Evolutionary conservation across 2,888 invertebrate species (phyloP), one percentile per base, ranked within the genome.

Genomic region (Trisateles emortualis): DNA sequence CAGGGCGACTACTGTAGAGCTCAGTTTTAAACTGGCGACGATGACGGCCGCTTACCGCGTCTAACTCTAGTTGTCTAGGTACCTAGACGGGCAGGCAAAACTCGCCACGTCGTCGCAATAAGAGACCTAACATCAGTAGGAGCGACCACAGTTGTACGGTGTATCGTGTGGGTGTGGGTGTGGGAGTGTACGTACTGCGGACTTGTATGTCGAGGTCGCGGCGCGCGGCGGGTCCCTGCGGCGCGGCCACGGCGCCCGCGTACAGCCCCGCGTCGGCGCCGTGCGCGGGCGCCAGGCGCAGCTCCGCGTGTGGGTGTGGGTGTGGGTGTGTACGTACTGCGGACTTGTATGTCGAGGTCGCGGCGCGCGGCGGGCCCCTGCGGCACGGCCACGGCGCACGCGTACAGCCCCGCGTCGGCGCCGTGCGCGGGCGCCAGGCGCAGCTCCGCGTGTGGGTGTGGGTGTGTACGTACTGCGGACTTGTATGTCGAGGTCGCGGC

Each of bases 181-280:
- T 16, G 5, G 9, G 2, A 1, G 9, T 5, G 36, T 33, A 93
- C 95, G 89, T 71, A 95, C 96, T 96, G 83, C 95, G 95, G 56
- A 96, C 95, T 86, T 95, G 95, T 71, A 96, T 90, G 76, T 95
- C 95, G 70, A 96, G 93, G 74, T 96, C 96, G 9, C 95, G 88
- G 49, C 95, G 93, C 38, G 96, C 95, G 40, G 95, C 94, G 69
- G 96, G 95, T 0, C 95, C 96, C n/a, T 94, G 94, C 40, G 95
- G 94, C 70, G 96, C 95, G 43, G 94, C 89, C n/a, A 95, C 97
- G 47, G 94, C 94, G 88, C 97, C 97, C n/a, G 95, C 95, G 88
- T 97, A 97, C 70, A 93, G 94, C 36, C 97, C 97, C 44, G 95
- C 95, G 90, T 97, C 97, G 13, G 77, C 83, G 22, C 81, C 86